phyloP scores from a whole-genome alignment of 92 coral and sea anemone species.

The Desmophyllum pertusum region DNA sequence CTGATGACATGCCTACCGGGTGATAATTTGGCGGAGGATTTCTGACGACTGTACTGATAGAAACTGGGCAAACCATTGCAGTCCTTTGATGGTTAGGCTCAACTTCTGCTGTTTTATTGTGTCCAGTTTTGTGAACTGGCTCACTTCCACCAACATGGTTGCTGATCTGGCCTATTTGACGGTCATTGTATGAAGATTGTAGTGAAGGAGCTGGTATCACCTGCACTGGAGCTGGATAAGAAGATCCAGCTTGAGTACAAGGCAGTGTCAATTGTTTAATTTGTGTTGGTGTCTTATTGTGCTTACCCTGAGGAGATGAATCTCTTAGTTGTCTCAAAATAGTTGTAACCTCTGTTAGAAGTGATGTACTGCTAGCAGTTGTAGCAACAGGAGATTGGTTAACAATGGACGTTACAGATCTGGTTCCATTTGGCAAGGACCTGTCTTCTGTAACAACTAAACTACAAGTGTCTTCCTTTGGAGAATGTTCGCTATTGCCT shows the following conservation, averaged over 20 bases:
- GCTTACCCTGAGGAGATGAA: slow-evolving; percentile 4
- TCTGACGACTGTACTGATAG: not conserved
- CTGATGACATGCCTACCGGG: not conserved
- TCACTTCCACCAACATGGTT: not conserved
- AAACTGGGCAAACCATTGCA: slow-evolving; percentile 1
- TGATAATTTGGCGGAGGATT: not conserved
- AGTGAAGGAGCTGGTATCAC: not conserved
- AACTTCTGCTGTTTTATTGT: not conserved
- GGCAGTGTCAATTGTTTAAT: not conserved
- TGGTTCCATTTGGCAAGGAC: slow-evolving; percentile 17
- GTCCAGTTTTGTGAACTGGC: not conserved
- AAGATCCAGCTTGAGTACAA: not conserved
- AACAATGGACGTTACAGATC: not conserved
- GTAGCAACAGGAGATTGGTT: slow-evolving; percentile 2
- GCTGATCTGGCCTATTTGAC: not conserved
- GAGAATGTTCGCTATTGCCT: not conserved
- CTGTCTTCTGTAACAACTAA: not conserved
- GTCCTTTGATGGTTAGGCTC: not conserved
- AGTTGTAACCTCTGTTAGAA: not conserved
- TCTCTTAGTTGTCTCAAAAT: not conserved
- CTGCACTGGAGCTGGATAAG: not conserved
- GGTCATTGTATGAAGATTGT: not conserved
- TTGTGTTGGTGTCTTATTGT: not conserved
- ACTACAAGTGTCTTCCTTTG: not conserved
- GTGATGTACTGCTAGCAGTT: not conserved